A percentile compares a stretch with the other conserved stretches of the same genome.
These are phyloP conservation scores for Pammene aurita DNA, from an alignment of 2,888 invertebrate species.

Conservation along the genomic window DNA sequence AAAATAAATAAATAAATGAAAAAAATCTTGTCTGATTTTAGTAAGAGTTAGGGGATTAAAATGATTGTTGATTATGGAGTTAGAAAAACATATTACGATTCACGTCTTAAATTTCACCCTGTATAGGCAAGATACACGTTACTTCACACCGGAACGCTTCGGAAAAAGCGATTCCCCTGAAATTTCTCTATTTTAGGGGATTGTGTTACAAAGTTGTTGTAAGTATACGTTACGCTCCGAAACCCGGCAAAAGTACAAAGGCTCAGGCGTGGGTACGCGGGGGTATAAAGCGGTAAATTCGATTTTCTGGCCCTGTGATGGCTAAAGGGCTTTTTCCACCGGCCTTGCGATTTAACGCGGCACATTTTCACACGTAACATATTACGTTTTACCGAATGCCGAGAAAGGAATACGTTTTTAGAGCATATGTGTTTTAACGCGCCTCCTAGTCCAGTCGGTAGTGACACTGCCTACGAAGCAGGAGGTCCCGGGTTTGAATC, in stretches of 20 bases:
- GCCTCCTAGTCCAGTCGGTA: too few relatives aligned
- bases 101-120: too few relatives aligned
- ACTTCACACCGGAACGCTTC: neutral
- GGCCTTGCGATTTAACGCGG: neutral
- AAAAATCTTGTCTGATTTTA: too few relatives aligned
- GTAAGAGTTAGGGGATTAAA: too few relatives aligned
- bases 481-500: too few relatives aligned
- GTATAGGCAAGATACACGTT: neutral
- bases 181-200: constrained; percentile 25
- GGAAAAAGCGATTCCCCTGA: constrained; percentile 11
- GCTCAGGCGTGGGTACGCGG: constrained; percentile 51
- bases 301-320: constrained; percentile 71
- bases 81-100: too few relatives aligned
- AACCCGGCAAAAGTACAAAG: constrained; percentile 65
- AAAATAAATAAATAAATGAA: too few relatives aligned
- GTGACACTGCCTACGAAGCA: neutral
- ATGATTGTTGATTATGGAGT: too few relatives aligned
- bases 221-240: constrained; percentile 70
- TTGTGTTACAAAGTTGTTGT: constrained; percentile 57
- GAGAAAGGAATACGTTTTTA: neutral
- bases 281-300: constrained; percentile 75
- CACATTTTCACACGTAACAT: neutral
- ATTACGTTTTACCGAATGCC: neutral
- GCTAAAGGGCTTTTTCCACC: constrained; percentile 21
- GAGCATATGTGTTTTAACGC: too few relatives aligned